These are phyloP conservation scores for Periophthalmus modestus DNA, from an alignment of 2,113 vertebrate species.

Conservation along the genomic window DNA sequence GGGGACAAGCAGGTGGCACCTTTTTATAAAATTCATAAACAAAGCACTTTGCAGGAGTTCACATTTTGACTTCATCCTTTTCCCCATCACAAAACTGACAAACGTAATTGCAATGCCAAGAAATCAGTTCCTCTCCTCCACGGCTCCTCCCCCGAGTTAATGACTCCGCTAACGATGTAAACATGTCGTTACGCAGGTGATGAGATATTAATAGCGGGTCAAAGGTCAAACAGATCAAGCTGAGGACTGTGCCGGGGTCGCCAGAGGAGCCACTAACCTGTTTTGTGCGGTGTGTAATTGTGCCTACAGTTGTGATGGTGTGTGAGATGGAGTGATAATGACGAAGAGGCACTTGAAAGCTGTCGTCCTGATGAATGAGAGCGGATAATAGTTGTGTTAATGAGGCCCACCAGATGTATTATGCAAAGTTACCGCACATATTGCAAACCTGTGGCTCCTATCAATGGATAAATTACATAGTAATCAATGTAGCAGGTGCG, in stretches of 20 bases:
- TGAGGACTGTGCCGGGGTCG: conserved; percentile 19
- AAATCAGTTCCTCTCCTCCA: conserved; percentile 1
- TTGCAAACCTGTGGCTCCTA: neutral
- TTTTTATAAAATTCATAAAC: too few relatives aligned
- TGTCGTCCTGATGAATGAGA: conserved; percentile 40
- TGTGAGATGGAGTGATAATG: conserved; percentile 54
- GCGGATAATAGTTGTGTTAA: conserved; percentile 21
- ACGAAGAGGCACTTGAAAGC: conserved; percentile 43
- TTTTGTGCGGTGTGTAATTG: conserved; percentile 42
- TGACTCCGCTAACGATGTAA: conserved; percentile 53
- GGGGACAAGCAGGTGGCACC: too few relatives aligned
- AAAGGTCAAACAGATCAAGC: conserved; percentile 19
- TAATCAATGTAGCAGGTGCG: neutral
- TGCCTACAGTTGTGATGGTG: conserved; percentile 47
- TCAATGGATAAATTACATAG: neutral
- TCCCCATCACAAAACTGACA: neutral
- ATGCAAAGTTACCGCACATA: conserved; percentile 1
- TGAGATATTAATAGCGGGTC: conserved; percentile 41
- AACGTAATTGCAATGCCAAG: conserved; percentile 4
- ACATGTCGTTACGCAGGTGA: conserved; percentile 46
- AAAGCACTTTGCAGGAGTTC: too few relatives aligned
- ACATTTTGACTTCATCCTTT: too few relatives aligned
- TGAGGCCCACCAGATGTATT: conserved; percentile 2
- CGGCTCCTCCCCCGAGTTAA: conserved; percentile 28
- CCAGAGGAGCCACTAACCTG: conserved; percentile 25